A percentile compares a stretch with the other conserved stretches of the same genome.
phyloP scores from a whole-genome alignment of 1,140 invertebrate species.

The Drosophila tani region DNA sequence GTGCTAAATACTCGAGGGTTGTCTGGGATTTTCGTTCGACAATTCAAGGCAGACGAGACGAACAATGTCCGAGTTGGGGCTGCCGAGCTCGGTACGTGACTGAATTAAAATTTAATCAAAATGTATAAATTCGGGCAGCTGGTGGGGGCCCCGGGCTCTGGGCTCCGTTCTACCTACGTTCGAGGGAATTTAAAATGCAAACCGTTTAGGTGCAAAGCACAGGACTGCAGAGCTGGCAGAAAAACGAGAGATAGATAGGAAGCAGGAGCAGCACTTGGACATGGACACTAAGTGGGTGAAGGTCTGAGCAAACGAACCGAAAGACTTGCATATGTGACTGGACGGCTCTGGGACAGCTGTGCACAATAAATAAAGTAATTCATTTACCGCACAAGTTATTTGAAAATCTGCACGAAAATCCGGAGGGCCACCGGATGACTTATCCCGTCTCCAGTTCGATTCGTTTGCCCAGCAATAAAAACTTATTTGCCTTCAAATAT shows the following conservation, averaged over 20 bases:
- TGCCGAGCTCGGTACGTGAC: slow-evolving; percentile 72
- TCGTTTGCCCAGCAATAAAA: slow-evolving; percentile 76
- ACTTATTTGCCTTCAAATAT: slow-evolving; percentile 78
- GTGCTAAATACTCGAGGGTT: slow-evolving; percentile 70
- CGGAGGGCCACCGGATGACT: slow-evolving; percentile 48
- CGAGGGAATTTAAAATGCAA: slow-evolving; percentile 62
- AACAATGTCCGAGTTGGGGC: slow-evolving; percentile 41
- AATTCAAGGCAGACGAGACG: slow-evolving; percentile 36
- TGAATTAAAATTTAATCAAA: slow-evolving; percentile 84
- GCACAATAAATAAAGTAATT: slow-evolving; percentile 82
- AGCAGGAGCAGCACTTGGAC: neutral
- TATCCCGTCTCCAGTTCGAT: slow-evolving; percentile 40
- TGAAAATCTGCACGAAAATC: slow-evolving; percentile 72
- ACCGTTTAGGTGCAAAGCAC: slow-evolving; percentile 51
- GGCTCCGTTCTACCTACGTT: slow-evolving; percentile 1
- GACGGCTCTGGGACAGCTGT: slow-evolving; percentile 59
- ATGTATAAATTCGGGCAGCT: slow-evolving; percentile 67
- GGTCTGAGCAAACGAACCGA: slow-evolving; percentile 44
- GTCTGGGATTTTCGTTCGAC: slow-evolving; percentile 58
- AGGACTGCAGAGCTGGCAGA: slow-evolving; percentile 40
- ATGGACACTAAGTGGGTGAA: slow-evolving; percentile 3
- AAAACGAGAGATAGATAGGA: slow-evolving; percentile 10
- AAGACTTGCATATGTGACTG: slow-evolving; percentile 55
- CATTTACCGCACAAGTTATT: slow-evolving; percentile 81
- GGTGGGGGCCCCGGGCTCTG: neutral